A percentile compares a stretch with the other conserved stretches of the same genome.
Conservation (phyloP, 2,888 invertebrate genomes). For the Myopa tessellatipennis region DNA sequence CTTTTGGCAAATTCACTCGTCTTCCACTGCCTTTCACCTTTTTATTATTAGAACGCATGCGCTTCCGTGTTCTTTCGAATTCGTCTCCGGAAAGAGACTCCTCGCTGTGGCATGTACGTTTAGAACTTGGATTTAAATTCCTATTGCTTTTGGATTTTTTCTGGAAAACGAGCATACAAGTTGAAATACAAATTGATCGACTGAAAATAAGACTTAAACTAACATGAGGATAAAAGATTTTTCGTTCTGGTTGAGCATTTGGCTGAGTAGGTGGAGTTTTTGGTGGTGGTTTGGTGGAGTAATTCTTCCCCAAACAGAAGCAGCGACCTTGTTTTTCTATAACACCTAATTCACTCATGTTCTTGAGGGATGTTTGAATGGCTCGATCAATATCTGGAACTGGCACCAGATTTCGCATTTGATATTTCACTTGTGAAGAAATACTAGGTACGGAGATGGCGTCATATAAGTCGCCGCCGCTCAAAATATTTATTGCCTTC, state of each 20-base stretch:
- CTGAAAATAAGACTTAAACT: not conserved
- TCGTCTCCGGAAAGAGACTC: constrained; percentile 50
- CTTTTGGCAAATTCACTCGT: constrained; percentile 42
- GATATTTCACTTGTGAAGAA: constrained; percentile 47
- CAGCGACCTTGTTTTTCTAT: constrained; percentile 39
- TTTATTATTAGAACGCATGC: constrained; percentile 46
- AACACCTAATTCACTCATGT: constrained; percentile 48
- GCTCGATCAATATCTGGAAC: constrained; percentile 46
- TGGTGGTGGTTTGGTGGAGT: not conserved
- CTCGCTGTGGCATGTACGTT: constrained; percentile 38
- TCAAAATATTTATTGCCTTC: constrained; percentile 51
- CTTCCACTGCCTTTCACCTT: constrained; percentile 43
- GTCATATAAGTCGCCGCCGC: constrained; percentile 31
- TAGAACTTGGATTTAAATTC: constrained; percentile 46
- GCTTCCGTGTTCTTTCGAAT: constrained; percentile 48
- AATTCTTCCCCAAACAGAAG: constrained; percentile 24
- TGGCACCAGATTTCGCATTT: constrained; percentile 53
- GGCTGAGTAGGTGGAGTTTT: not conserved
- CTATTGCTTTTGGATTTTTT: constrained; percentile 39
- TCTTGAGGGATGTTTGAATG: constrained; percentile 50
- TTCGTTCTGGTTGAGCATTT: constrained; percentile 32
- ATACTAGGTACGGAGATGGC: constrained; percentile 43
- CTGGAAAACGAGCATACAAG: constrained; percentile 12
- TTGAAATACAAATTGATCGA: not conserved
- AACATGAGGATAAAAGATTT: constrained; percentile 43